Percentiles rank a stretch among this genome's conserved stretches.
Evolutionary conservation across 2,888 invertebrate genomes (phyloP).

Genomic region (Sceliomorpha sp.): DNA sequence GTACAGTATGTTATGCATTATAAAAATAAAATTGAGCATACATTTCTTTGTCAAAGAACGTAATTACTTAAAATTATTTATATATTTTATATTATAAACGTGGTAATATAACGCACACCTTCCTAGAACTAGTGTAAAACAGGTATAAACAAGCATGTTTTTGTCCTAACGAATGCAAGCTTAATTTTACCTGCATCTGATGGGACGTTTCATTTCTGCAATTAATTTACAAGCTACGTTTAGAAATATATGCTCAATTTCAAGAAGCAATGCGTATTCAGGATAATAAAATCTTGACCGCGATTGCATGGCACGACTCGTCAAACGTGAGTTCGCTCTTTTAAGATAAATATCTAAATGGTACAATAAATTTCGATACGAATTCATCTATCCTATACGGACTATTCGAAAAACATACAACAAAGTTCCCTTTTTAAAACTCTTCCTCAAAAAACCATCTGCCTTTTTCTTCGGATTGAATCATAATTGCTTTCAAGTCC

Average conservation of each 20-base stretch:
- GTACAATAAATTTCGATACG: slow-evolving; percentile 41
- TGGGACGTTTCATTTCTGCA: too few relatives aligned
- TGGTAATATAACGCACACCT: too few relatives aligned
- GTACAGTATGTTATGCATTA: slow-evolving; percentile 20
- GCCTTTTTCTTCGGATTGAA: too few relatives aligned
- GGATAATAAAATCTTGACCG: slow-evolving; percentile 13
- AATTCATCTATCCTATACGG: slow-evolving; percentile 25
- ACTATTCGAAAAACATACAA: slow-evolving; percentile 25
- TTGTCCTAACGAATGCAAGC: too few relatives aligned
- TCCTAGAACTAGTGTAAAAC: too few relatives aligned
- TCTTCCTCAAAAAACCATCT: slow-evolving; percentile 1
- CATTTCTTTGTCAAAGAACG: slow-evolving; percentile 13
- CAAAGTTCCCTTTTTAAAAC: slow-evolving; percentile 4
- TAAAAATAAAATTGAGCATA: slow-evolving; percentile 22
- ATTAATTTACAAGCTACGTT: too few relatives aligned
- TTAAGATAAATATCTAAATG: slow-evolving; percentile 28
- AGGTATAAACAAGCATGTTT: too few relatives aligned
- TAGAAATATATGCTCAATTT: slow-evolving; percentile 18
- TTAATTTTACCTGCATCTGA: too few relatives aligned
- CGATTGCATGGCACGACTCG: slow-evolving; percentile 8
- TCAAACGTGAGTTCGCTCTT: too few relatives aligned
- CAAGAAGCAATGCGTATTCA: slow-evolving; percentile 5
- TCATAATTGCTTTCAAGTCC: too few relatives aligned
- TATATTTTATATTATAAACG: too few relatives aligned
- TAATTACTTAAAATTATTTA: neutral